Evolutionary conservation across 1,140 invertebrate species (phyloP), one percentile per base, ranked within the genome.

Genomic region (Rhagoletis zephyria): DNA sequence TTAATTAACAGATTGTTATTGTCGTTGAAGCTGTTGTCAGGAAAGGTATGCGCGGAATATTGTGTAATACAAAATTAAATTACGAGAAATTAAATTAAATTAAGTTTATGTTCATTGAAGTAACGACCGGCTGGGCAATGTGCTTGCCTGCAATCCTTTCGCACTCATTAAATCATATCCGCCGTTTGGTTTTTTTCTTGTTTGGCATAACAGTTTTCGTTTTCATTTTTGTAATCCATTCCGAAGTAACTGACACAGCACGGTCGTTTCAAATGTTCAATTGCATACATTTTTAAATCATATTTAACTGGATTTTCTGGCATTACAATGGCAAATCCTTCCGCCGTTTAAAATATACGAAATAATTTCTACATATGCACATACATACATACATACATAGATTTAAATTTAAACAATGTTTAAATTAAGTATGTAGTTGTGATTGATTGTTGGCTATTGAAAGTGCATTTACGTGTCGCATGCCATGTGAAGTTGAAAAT

Each of bases 11-110:
- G 12, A 74, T 30, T 45, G n/a, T 51, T 16, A 74, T 48, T 74
- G 4, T 7, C 67, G 45, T 42, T 30, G 12, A 6, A 48, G 14
- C 61, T 63, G 67, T 14, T 45, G 40, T 10, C 67, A 48, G 45
- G 16, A 81, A 56, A 56, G 51, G 51, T 56, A 10, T 10, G 19
- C 51, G 48, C 5, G 48, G n/a, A 16, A 81, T 81, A 81, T 19
- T 19, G 48, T n/a, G 74, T 81, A 19, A 7, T 45, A 81, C 19
- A 48, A 81, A 81, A 81, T 81, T 81, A 81, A 81, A 81, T 56
- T 81, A 10, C 74, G 56, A 56, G n/a, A 48, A 81, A 81, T 81
- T 81, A 81, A 81, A 45, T 81, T 81, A 81, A 51, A 56, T 81
- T 81, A 81, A 51, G 45, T n/a, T 81, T 56, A 51, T 81, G 74